These are phyloP conservation scores for Oxygymnocypris stewartii DNA, from an alignment of 2,113 vertebrate species.

Conservation along the genomic window DNA sequence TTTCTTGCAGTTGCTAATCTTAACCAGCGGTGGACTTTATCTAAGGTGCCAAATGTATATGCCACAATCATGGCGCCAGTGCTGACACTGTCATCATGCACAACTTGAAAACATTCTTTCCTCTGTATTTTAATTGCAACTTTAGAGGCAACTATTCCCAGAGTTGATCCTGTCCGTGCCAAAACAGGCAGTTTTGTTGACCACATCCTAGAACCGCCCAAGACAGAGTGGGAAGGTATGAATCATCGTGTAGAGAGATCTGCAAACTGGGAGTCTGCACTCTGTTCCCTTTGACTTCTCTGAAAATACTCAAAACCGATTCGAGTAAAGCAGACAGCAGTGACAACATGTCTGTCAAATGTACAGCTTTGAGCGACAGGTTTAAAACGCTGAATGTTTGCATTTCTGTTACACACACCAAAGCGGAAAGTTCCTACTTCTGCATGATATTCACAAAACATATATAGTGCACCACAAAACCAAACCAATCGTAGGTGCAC, in stretches of 20 bases:
- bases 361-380: background rate
- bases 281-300: conserved; percentile 32
- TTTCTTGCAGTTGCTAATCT: background rate
- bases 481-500: no score
- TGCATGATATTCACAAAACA: background rate
- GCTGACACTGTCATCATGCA: background rate
- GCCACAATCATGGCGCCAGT: background rate
- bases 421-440: background rate
- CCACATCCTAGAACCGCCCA: conserved; percentile 68
- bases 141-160: conserved; percentile 44
- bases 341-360: background rate
- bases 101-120: conserved; percentile 18
- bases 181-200: conserved; percentile 47
- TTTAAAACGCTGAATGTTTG: conserved; percentile 1
- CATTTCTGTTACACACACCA: background rate
- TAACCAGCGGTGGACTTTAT: background rate
- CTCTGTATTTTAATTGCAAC: conserved; percentile 17
- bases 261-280: conserved; percentile 59
- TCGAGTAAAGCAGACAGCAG: background rate
- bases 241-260: conserved; percentile 65
- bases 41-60: background rate
- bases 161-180: conserved; percentile 1
- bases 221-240: conserved; percentile 66
- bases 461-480: background rate
- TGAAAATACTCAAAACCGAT: background rate